phyloP scores from a whole-genome alignment of 2,113 vertebrate genomes.

The Motacilla tschutschensis region DNA sequence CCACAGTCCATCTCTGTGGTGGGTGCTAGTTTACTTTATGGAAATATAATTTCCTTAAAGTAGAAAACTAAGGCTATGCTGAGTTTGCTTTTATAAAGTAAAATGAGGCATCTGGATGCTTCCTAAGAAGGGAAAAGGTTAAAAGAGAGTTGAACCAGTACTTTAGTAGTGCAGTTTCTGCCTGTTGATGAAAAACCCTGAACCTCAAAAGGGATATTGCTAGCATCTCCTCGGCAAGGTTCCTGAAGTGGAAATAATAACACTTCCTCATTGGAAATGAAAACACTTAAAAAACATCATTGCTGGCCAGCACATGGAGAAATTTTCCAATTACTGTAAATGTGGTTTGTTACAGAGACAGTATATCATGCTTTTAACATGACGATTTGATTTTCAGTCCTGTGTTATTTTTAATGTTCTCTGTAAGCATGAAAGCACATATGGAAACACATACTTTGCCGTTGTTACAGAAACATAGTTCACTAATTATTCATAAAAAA shows the following conservation, averaged over 20 bases:
- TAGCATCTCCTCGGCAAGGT: neutral
- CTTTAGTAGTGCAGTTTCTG: neutral
- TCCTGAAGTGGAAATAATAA: constrained; percentile 39
- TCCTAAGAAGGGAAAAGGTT: neutral
- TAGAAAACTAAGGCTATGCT: neutral
- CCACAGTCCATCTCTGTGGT: neutral
- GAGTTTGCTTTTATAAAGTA: neutral
- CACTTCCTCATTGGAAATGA: constrained; percentile 11
- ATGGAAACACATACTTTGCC: neutral
- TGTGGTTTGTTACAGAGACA: constrained; percentile 3
- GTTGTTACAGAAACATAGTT: neutral
- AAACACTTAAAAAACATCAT: constrained; percentile 6
- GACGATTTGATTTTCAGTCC: neutral
- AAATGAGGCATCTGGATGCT: neutral
- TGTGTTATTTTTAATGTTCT: neutral
- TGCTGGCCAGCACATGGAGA: neutral
- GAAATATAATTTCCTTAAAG: neutral
- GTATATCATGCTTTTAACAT: neutral
- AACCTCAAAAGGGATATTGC: neutral
- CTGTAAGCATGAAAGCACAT: neutral
- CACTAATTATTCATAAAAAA: neutral
- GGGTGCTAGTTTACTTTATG: neutral
- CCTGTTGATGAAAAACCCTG: neutral
- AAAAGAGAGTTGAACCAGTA: neutral
- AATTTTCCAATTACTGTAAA: neutral